Evolutionary conservation across 2,888 invertebrate genomes (phyloP).

Genomic region (Synergus laeviventris): DNA sequence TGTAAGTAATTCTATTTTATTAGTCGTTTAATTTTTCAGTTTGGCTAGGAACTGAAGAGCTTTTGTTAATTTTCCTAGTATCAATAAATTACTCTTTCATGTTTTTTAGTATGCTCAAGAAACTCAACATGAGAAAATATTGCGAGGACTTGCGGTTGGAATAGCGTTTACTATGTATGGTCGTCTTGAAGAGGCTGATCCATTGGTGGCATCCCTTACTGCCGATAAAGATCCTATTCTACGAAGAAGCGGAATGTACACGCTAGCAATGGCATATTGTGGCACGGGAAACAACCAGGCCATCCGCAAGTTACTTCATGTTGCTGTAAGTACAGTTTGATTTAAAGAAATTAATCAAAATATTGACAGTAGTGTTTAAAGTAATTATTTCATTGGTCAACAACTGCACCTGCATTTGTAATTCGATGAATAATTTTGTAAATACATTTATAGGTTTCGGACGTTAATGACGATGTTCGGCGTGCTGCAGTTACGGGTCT

Average conservation of each 20-base stretch:
- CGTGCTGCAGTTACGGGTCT: constrained; percentile 99
- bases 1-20: constrained; percentile 76
- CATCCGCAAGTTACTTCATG: constrained; percentile 94
- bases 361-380: not conserved
- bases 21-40: not conserved
- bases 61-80: not conserved
- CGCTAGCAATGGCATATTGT: constrained; percentile 98
- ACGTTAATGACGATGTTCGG: constrained; percentile 99
- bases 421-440: not conserved
- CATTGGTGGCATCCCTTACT: constrained; percentile 91
- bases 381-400: constrained; percentile 43
- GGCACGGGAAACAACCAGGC: constrained; percentile 99
- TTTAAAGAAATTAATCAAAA: too few species aligned
- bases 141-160: constrained; percentile 97
- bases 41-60: not conserved
- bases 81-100: not conserved
- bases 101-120: constrained; percentile 88
- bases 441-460: constrained; percentile 82
- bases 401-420: too few species aligned
- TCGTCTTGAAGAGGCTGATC: constrained; percentile 96
- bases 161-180: constrained; percentile 98
- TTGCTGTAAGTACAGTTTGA: constrained; percentile 85
- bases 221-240: constrained; percentile 97
- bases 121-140: constrained; percentile 98
- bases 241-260: constrained; percentile 97